Evolutionary conservation across 2,888 invertebrate genomes (phyloP), one percentile per base, ranked within the genome.

Genomic region (Drosophila nr. perissopoda): DNA sequence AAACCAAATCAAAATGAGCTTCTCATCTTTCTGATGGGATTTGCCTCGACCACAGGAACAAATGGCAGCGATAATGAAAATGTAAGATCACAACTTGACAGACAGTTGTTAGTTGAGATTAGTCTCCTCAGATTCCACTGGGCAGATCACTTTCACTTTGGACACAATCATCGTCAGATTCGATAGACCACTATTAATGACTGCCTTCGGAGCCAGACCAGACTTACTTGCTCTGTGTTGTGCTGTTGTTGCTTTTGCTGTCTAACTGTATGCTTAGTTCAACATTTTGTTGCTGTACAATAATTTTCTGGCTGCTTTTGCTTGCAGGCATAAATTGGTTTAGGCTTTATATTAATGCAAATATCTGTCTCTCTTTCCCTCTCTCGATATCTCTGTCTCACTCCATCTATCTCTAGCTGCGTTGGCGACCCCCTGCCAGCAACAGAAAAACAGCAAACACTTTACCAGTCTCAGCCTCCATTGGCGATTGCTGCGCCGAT

Each of bases 281-380:
- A 64, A 61, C 67, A 73, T 74, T 74, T 61, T 64, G 29, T 52
- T 52, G 38, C 54, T 61, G 69, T 53, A 75, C 48, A 71, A 58
- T 62, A 60, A 65, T 57, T 64, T 56, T 73, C 73, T 27, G 63
- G 64, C 58, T 71, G 73, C 73, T 78, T 74, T 73, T 82, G 85
- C 90, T 86, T 76, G 83, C 82, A 81, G 83, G 84, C 78, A 90
- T 86, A 90, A 90, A 89, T 90, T 88, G 82, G 78, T 82, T 86
- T 80, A 76, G 80, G 78, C 85, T 83, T 83, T 84, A 84, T 87
- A 87, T 90, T 90, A 90, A 90, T 89, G 87, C 87, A 90, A 90
- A 90, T 90, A 90, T 85, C 89, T 86, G 76, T 74, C 69, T 71
- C 78, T 69, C 70, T 49, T n/a, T 29, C 29, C 16, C 29, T 29